A percentile compares a stretch with the other conserved stretches of the same genome.
Conservation (phyloP, 2,888 invertebrate species). For the Epinotia bilunana region DNA sequence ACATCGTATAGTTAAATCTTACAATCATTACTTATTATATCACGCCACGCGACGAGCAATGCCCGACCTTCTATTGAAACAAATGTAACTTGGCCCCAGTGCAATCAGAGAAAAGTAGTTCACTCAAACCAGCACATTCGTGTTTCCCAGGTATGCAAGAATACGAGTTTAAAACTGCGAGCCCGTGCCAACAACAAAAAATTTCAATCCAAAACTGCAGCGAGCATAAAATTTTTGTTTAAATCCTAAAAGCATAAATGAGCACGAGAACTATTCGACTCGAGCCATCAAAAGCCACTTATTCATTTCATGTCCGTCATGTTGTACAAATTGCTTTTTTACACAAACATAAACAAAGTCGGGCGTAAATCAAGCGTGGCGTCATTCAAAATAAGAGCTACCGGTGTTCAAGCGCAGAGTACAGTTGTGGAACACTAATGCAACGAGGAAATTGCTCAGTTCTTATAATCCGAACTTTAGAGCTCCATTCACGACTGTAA, state of each 20-base stretch:
- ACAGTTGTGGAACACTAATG: conserved; percentile 21
- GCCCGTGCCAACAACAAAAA: conserved; percentile 4
- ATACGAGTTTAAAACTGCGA: neutral
- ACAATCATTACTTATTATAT: no score
- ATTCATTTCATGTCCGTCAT: conserved; percentile 38
- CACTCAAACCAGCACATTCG: neutral
- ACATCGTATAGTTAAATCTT: no score
- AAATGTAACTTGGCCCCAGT: no score
- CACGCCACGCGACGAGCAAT: no score
- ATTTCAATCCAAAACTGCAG: neutral
- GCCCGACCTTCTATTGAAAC: no score
- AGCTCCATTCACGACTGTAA: no score
- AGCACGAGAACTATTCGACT: conserved; percentile 22
- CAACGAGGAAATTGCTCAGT: neutral
- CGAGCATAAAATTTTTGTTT: conserved; percentile 9
- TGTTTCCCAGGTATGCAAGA: neutral
- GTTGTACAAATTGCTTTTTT: conserved; percentile 45
- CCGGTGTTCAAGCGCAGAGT: conserved; percentile 25
- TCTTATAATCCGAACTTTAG: no score
- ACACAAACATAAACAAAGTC: conserved; percentile 44
- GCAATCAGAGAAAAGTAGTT: no score
- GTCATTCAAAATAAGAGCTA: conserved; percentile 36
- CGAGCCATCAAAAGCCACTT: conserved; percentile 32
- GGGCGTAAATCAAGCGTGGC: conserved; percentile 38
- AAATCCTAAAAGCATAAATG: conserved; percentile 16